Evolutionary conservation across 1,140 invertebrate genomes (phyloP).

Genomic region (Archegozetes longisetosus): DNA sequence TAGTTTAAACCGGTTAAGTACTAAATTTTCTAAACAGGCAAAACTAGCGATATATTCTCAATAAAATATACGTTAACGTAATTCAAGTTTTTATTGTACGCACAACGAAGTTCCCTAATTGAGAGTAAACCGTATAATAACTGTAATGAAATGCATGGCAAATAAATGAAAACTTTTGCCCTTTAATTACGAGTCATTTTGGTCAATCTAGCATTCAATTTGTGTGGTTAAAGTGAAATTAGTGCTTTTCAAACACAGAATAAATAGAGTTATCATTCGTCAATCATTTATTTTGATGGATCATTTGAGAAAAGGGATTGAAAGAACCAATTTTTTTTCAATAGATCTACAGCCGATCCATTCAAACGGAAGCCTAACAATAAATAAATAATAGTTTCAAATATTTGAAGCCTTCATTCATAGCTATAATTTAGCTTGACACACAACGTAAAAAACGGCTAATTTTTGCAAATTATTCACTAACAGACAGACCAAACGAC

Average conservation of each 20-base stretch:
- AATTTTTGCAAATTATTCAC: background rate
- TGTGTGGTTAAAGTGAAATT: background rate
- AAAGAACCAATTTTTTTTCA: background rate
- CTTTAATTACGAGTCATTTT: background rate
- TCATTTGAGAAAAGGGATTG: background rate
- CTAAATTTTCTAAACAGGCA: too few species aligned
- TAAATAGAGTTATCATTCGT: background rate
- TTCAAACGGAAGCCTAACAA: background rate
- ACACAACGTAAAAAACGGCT: background rate
- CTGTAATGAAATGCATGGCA: background rate
- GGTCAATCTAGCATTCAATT: background rate
- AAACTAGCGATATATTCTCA: too few species aligned
- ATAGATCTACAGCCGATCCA: background rate
- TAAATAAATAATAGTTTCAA: background rate
- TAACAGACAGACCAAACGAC: background rate
- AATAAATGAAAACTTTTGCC: background rate
- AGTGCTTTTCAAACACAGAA: background rate
- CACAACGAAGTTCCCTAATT: background rate
- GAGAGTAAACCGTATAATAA: background rate
- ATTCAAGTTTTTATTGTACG: background rate
- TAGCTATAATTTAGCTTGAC: background rate
- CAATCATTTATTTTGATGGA: background rate
- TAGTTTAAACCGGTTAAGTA: too few species aligned
- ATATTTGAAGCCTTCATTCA: background rate
- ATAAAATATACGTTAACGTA: too few species aligned